A percentile compares a stretch with the other conserved stretches of the same genome.
Conservation (phyloP, 2,113 vertebrate species). For the Colinus virginianus region DNA sequence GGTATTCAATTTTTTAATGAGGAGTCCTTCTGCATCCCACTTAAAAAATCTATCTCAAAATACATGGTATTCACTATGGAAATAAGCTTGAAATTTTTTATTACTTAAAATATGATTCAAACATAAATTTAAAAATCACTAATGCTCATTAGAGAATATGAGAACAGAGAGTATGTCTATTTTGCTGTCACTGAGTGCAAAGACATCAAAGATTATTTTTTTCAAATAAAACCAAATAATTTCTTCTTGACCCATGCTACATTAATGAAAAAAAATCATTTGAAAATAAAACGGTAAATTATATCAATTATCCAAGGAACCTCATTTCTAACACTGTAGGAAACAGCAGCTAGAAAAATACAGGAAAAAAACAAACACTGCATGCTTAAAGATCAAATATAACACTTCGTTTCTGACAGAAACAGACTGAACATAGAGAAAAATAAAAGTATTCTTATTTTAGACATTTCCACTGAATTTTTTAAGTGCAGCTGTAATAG, state of each 20-base stretch:
- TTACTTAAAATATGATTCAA: conserved; percentile 9
- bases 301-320: not conserved
- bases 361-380: not conserved
- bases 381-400: not conserved
- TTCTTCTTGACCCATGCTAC: not conserved
- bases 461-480: not conserved
- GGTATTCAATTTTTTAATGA: conserved; percentile 58
- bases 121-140: conserved; percentile 15
- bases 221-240: not conserved
- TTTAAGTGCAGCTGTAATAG: not conserved
- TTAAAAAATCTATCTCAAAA: conserved; percentile 36
- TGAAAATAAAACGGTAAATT: not conserved
- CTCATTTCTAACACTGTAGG: not conserved
- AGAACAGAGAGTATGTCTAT: not conserved
- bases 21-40: not conserved
- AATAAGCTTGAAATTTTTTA: conserved; percentile 46
- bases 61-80: not conserved
- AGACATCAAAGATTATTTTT: not conserved
- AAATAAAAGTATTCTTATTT: not conserved
- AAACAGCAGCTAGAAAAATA: not conserved
- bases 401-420: not conserved
- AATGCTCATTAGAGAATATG: not conserved
- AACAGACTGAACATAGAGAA: not conserved
- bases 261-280: not conserved
- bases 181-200: not conserved